phyloP scores from a whole-genome alignment of 2,113 vertebrate genomes.

The Hippolais icterina region DNA sequence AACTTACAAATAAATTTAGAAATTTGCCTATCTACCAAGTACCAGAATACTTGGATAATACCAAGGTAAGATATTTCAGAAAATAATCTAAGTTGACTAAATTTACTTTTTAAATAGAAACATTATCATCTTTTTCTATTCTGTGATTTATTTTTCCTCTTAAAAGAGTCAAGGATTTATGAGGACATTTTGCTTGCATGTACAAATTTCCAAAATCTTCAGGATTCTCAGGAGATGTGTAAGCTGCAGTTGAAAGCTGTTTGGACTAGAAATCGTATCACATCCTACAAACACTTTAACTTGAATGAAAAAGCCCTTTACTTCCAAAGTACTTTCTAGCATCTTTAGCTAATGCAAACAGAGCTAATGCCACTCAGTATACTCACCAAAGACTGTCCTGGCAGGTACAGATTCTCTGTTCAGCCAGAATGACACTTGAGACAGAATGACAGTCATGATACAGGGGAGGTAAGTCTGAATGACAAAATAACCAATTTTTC shows the following conservation, averaged over 20 bases:
- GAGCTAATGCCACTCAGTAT: neutral
- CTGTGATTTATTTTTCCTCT: neutral
- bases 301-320: neutral
- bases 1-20: neutral
- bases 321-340: neutral
- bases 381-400: slow-evolving; percentile 97
- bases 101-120: neutral
- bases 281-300: neutral
- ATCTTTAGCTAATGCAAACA: neutral
- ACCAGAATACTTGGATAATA: neutral
- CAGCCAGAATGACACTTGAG: slow-evolving; percentile 98
- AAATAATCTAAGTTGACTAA: neutral
- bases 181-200: neutral
- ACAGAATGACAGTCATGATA: slow-evolving; percentile 99
- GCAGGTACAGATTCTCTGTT: slow-evolving; percentile 98
- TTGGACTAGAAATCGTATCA: neutral
- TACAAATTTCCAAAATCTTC: neutral
- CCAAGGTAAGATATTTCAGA: neutral
- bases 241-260: neutral
- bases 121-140: neutral
- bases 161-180: neutral
- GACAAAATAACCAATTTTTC: slow-evolving; percentile 99
- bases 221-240: neutral
- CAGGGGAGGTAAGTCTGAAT: slow-evolving; percentile 99
- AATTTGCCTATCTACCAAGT: neutral